These are phyloP conservation scores for Mimas tiliae DNA, from an alignment of 2,888 invertebrate species.

Conservation along the genomic window DNA sequence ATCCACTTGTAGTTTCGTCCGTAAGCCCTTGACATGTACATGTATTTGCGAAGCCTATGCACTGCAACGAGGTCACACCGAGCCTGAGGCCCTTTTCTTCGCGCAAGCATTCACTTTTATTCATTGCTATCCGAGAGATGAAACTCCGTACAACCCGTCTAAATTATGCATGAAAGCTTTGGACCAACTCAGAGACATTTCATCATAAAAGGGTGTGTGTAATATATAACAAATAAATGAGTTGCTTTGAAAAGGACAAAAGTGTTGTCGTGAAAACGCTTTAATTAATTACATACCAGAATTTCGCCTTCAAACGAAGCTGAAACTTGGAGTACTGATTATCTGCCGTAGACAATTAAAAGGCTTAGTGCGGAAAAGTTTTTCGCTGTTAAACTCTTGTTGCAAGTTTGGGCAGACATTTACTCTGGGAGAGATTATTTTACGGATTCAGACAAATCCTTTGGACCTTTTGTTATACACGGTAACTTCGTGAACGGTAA, in stretches of 20 bases:
- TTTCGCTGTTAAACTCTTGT: conserved; percentile 17
- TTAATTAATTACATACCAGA: conserved; percentile 25
- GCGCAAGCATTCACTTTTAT: conserved; percentile 19
- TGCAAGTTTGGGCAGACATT: conserved; percentile 9
- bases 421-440: conserved; percentile 10
- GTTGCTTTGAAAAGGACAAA: background rate
- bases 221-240: background rate
- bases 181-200: background rate
- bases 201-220: background rate
- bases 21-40: conserved; percentile 9
- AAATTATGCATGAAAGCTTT: conserved; percentile 26
- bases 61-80: conserved; percentile 22
- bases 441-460: conserved; percentile 6
- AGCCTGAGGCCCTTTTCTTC: conserved; percentile 26
- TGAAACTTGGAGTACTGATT: conserved; percentile 22
- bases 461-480: conserved; percentile 13
- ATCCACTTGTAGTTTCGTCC: conserved; percentile 15
- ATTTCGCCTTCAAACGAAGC: conserved; percentile 22
- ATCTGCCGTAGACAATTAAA: conserved; percentile 28
- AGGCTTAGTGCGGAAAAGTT: conserved; percentile 23
- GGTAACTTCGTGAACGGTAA: background rate
- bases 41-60: conserved; percentile 14
- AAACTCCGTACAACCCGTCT: conserved; percentile 3
- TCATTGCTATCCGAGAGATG: conserved; percentile 16
- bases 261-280: background rate